Evolutionary conservation across 2,113 vertebrate species (phyloP).

Genomic region (Mustelus asterias): DNA sequence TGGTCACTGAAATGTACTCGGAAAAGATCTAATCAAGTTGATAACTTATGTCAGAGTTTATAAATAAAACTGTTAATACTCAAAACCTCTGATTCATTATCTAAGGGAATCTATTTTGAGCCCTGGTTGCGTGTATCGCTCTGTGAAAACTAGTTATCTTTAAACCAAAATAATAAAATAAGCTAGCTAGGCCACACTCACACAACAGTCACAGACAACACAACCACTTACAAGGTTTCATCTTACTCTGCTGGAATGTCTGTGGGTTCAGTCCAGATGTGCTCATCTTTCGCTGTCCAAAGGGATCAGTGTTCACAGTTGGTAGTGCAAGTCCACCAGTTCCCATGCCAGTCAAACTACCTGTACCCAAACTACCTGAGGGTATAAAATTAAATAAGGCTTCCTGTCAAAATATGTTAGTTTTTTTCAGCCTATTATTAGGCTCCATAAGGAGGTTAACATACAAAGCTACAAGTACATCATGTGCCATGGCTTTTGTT

Average conservation of each 20-base stretch:
- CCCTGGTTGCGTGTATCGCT: background rate
- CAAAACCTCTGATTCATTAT: background rate
- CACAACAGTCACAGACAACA: slow-evolving; percentile 80
- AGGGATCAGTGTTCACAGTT: slow-evolving; percentile 83
- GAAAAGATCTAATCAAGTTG: background rate
- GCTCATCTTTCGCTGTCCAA: slow-evolving; percentile 94
- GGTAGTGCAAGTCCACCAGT: slow-evolving; percentile 82
- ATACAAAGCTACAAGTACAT: background rate
- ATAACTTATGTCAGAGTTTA: background rate
- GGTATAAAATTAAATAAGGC: slow-evolving; percentile 40
- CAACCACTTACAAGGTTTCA: slow-evolving; percentile 91
- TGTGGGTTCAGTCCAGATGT: slow-evolving; percentile 92
- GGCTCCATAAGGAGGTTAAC: background rate
- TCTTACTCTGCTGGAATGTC: slow-evolving; percentile 99
- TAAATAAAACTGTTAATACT: background rate
- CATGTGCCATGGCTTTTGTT: background rate
- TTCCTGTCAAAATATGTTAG: background rate
- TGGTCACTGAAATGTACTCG: background rate
- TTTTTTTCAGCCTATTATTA: background rate
- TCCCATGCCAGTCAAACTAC: slow-evolving; percentile 81
- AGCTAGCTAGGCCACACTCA: slow-evolving; percentile 55
- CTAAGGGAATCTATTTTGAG: slow-evolving; percentile 5
- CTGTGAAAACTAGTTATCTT: background rate
- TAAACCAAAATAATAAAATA: background rate
- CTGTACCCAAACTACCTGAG: slow-evolving; percentile 78